Base-by-base conservation (phyloP, 2,113 vertebrate genomes). In the Mirza zaza region DNA sequence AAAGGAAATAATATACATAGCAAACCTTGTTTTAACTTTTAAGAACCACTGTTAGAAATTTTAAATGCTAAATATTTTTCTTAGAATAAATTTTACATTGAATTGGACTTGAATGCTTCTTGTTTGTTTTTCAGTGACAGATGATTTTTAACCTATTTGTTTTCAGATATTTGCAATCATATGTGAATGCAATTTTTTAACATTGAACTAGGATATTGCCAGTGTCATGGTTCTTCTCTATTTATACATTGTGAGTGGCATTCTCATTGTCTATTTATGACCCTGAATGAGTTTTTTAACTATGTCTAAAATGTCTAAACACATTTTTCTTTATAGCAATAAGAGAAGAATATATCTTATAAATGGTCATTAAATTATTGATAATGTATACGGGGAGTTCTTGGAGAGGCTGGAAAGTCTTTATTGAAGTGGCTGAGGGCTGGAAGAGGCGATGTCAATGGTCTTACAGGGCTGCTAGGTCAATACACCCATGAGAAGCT, bases 321-420 rank as follows among this genome's bases (percentile, higher is more conserved):
- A 70, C 5, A 48, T 94, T 94, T 91, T 93, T 87, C 63, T 90
- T 93, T 86, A 85, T 25, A 90, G 85, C 86, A 96, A 52, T 71
- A 59, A 48, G 8, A 29, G 94, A 93, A 91, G 90, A 95, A 34
- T 71, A 15, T 71, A 79, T 88, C 77, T 79, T 90, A 67, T 11
- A 87, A 92, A 81, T 48, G 42, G 27, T 42, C 48, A 75, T 75
- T 65, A 80, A 63, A 70, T 96, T 50, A 88, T 13, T 71, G 57
- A 36, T 36, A 91, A 70, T 55, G 68, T 39, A 65, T 42, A 1
- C 6, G 42, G 61, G 39, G 61, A 76, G 32, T 34, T 85, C 57
- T 80, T 39, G 23, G 80, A 50, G 67, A 79, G 70, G 34, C 23
- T 48, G 65, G 3, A 27, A 48, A 36, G 34, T 39, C 85, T 91